Base-by-base conservation (phyloP, 1,140 invertebrate genomes). In the Vollenhovia emeryi region DNA sequence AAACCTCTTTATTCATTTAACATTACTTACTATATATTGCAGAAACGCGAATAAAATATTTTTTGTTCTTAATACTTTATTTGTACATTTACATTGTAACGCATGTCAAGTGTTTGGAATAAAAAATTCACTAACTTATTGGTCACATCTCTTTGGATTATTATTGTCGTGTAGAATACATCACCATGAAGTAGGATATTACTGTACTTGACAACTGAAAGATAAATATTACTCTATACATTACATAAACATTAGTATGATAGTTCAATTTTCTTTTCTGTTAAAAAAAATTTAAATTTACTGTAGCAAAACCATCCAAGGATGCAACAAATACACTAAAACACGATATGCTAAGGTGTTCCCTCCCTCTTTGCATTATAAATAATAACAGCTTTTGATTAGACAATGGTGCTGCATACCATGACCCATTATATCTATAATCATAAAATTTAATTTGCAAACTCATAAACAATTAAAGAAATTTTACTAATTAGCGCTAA, bases 131-230 rank as follows among this genome's bases (percentile, higher is more conserved):
- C n/a, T 27, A 18, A 30, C 30, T 69, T 11, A 0, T 69, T 11
- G 50, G 15, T 69, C 11, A 9, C 9, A 66, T 43, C 24, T 15
- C 33, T 7, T 5, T 27, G 13, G 4, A 1, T 71, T 13, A 40
- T 27, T 50, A 52, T 84, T 76, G 15, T n/a, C 1, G 30, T 3
- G 43, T 62, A n/a, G 71, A 76, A 60, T 64, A 55, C 13, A 84
- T 76, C 9, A 84, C 13, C 3, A 11, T 76, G 3, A 62, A 76
- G 13, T 84, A 84, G 8, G 80, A 84, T 27, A 84, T 8, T n/a
- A 71, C 52, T 9, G 11, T 27, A 60, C n/a, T 84, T 5, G 33
- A 30, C 0, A 84, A 18, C 80, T 84, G 13, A 84, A 75, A 60
- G 13, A n/a, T 15, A 6, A 1, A 48, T 24, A 36, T 62, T 11